A percentile compares a stretch with the other conserved stretches of the same genome.
These are phyloP conservation scores for Tryphoninae sp. DNA, from an alignment of 2,888 invertebrate genomes.

Conservation along the genomic window DNA sequence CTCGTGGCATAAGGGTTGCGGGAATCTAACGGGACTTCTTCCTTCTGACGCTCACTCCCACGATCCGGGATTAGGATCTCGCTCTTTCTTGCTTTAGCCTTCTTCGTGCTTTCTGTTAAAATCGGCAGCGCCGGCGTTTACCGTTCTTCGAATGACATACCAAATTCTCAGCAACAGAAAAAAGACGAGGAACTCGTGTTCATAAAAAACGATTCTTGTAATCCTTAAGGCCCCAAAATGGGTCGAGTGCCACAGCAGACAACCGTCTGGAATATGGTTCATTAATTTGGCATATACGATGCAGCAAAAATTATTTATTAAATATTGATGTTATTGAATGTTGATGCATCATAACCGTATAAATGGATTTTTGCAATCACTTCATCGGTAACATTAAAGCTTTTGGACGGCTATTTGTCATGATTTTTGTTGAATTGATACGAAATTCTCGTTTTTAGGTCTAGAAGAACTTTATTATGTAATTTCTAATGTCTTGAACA, in stretches of 20 bases:
- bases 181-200: not conserved
- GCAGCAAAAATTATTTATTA: conserved; percentile 23
- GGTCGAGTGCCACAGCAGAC: conserved; percentile 4
- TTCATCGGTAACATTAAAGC: no score
- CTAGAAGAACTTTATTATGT: no score
- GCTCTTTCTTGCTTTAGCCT: conserved; percentile 60
- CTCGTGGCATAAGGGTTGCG: conserved; percentile 64
- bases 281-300: conserved; percentile 54
- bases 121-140: conserved; percentile 63
- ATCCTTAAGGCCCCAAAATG: conserved; percentile 36
- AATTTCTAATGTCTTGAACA: no score
- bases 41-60: conserved; percentile 66
- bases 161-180: conserved; percentile 40
- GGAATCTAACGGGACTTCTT: conserved; percentile 69
- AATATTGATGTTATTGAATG: not conserved
- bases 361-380: no score
- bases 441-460: no score
- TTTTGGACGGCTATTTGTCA: no score
- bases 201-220: conserved; percentile 38
- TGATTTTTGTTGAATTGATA: no score
- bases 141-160: conserved; percentile 57
- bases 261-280: conserved; percentile 14
- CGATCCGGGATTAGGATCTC: conserved; percentile 70
- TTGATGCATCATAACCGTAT: no score
- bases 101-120: conserved; percentile 55